phyloP scores from a whole-genome alignment of 1,140 invertebrate species.

The Scaptodrosophila lebanonensis region DNA sequence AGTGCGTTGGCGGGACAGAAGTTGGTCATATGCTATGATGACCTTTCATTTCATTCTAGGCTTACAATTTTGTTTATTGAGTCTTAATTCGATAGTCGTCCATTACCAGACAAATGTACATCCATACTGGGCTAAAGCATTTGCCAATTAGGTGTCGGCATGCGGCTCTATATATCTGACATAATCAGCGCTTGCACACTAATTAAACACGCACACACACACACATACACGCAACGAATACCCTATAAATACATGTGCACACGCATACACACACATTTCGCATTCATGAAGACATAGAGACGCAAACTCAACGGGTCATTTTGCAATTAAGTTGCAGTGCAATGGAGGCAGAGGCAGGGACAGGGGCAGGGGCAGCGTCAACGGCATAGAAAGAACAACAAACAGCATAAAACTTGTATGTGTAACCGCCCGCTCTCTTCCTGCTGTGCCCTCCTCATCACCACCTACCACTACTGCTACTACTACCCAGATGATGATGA shows the following conservation, averaged over 20 bases:
- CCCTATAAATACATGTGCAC: neutral
- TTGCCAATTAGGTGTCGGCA: conserved; percentile 61
- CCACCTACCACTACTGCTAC: neutral
- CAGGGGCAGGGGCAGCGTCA: conserved; percentile 18
- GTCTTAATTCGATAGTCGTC: no score
- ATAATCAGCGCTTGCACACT: conserved; percentile 53
- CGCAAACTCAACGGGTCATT: conserved; percentile 54
- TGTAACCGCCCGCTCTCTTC: no score
- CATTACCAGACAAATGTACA: no score
- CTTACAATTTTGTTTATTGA: no score
- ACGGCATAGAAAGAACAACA: neutral
- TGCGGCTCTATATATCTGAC: conserved; percentile 42
- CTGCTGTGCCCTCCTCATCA: no score
- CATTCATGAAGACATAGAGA: conserved; percentile 1
- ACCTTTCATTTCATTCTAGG: no score
- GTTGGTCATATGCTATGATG: no score
- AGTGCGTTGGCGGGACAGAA: no score
- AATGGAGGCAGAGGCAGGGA: conserved; percentile 13
- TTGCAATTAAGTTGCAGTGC: conserved; percentile 62
- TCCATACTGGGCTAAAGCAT: conserved; percentile 10
- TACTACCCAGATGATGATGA: conserved; percentile 55
- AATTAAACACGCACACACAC: conserved; percentile 53
- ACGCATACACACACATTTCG: neutral
- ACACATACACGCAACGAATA: conserved; percentile 6
- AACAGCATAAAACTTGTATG: no score